These are phyloP conservation scores for Aphis craccivora DNA, from an alignment of 1,140 invertebrate genomes.

Conservation along the genomic window DNA sequence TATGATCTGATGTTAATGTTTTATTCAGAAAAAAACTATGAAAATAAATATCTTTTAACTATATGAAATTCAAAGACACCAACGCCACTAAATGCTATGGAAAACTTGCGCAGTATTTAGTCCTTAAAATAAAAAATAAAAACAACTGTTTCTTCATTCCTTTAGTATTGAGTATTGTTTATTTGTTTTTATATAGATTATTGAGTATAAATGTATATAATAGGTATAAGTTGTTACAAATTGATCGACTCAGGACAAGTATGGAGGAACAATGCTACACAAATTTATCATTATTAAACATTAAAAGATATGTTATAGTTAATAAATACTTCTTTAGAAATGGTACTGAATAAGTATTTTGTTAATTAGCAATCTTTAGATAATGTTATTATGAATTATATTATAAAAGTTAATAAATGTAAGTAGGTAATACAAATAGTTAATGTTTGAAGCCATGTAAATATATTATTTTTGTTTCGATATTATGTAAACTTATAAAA, in stretches of 20 bases:
- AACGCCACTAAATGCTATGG: no score
- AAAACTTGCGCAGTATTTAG: no score
- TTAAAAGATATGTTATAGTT: neutral
- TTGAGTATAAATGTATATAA: neutral
- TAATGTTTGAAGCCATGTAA: neutral
- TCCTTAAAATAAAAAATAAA: no score
- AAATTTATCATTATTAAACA: neutral
- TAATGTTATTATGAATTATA: neutral
- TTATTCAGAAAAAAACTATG: neutral
- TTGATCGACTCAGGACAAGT: neutral
- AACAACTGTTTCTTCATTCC: no score
- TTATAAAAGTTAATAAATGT: neutral
- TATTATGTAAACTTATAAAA: neutral
- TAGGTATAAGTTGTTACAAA: no score
- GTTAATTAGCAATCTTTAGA: neutral
- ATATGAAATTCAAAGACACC: neutral
- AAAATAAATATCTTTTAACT: neutral
- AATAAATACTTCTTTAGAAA: neutral
- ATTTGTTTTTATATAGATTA: neutral
- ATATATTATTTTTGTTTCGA: neutral
- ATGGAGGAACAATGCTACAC: neutral
- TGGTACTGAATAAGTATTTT: neutral
- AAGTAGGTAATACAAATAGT: neutral
- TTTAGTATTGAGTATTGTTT: no score
- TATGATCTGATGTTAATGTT: no score